Base-by-base conservation (phyloP, 1,140 invertebrate species). In the Heliothis subflexa region DNA sequence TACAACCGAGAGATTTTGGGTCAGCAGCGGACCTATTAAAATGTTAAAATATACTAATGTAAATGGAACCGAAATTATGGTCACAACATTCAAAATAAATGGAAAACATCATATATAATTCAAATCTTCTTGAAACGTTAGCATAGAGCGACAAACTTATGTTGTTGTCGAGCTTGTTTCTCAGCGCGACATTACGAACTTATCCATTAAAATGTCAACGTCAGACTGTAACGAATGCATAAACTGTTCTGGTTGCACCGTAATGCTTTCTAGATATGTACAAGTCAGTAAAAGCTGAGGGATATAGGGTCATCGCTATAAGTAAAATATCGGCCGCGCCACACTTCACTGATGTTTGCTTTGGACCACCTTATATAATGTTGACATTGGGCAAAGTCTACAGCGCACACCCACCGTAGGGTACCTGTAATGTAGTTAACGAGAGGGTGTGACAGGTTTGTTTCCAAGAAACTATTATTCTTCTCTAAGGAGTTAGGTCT, bases 381-480 rank as follows among this genome's bases (percentile, higher is more conserved):
- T 73, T 73, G 54, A 73, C 52, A 40, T 25, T 52, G 40, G 54
- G 28, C 55, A 73, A 59, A 59, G 71, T 73, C 71, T 28, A 73
- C 55, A 73, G 40, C 50, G 33, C 54, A 73, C 71, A 73, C 71
- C 71, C 50, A 40, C 54, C 7, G 16, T 40, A 47, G 18, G 40
- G 33, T 59, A 73, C 54, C 71, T 45, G 54, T 49, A 49, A 47
- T 73, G 52, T 73, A 73, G 52, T 73, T 73, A 73, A 73, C 54
- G 33, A 40, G 14, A 71, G 33, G 50, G 52, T 21, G 62, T 66
- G 62, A 66, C 62, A 47, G 16, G 40, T 47, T 21, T 66, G 62
- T 66, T 66, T 66, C 40, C 40, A 66, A 47, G 18, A 47, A 66
- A 66, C 33, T 16, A 10, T 47, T 33, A 21, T 47, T 18, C 11